Base-by-base conservation (phyloP, 1,140 invertebrate species). In the Pseudomyrmex flavicornis region DNA sequence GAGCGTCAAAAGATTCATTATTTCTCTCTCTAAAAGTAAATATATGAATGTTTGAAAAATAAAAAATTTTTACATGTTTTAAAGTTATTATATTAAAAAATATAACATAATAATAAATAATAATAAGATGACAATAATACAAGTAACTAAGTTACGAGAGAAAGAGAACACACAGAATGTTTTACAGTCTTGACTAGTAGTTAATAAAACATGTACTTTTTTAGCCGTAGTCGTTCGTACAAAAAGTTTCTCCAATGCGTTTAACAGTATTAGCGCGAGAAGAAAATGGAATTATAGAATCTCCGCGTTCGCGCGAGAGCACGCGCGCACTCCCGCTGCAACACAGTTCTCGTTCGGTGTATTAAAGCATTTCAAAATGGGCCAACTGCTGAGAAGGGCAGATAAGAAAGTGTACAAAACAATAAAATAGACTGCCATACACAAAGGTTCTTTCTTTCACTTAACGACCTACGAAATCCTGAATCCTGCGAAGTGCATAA, bases 321-420 rank as follows among this genome's bases (percentile, higher is more conserved):
- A 7, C 35, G 5, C 35, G 35, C 35, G 35, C 35, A 5, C 5
- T 35, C 0, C 35, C 63, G 46, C 22, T 26, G 56, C 12, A 15
- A 22, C 52, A 58, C n/a, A 5, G 15, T n/a, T n/a, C 68, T 56
- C 50, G 15, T 77, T 77, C 17, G 4, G 4, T 56, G 17, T 56
- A 68, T 68, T 68, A 68, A 68, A 77, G 26, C 50, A 56, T 69
- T 17, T 77, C n/a, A 22, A 56, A 79, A 79, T 46, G n/a, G 2
- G 17, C 44, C 15, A 56, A 69, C 63, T 13, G 63, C 63, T 79
- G 75, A 2, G 20, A 70, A 79, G 20, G 65, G 20, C 20, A 48
- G 76, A 79, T 79, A 79, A 79, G 65, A 22, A 58, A 69, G 15
- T 7, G 5, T 74, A 4, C 13, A 58, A 48, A 76, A 8, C 15